Evolutionary conservation across 35 echinoderm and acorn worm genomes (phyloP).

Genomic region (Anneissia japonica): DNA sequence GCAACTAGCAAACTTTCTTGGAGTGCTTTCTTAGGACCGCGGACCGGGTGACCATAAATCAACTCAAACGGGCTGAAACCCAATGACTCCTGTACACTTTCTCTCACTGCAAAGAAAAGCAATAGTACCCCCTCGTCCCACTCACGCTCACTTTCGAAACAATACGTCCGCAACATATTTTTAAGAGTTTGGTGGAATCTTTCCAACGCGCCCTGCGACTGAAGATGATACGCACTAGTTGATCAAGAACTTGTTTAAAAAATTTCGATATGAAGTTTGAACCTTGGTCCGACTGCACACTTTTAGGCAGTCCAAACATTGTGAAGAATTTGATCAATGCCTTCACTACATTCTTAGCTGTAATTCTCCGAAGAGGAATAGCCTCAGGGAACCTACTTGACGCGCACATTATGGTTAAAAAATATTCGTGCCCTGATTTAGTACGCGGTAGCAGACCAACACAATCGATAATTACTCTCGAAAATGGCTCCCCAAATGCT

Average conservation of each 20-base stretch:
- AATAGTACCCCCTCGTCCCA: no score
- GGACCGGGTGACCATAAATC: no score
- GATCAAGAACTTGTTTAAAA: no score
- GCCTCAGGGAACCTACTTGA: not conserved
- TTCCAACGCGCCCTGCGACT: no score
- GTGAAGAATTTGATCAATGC: conserved; percentile 10
- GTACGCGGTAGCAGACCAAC: not conserved
- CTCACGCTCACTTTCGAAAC: no score
- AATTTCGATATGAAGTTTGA: conserved; percentile 57
- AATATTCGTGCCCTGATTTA: conserved; percentile 1
- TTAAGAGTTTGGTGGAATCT: no score
- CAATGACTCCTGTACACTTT: no score
- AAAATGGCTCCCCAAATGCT: conserved; percentile 24
- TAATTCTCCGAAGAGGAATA: conserved; percentile 25
- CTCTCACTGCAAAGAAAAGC: no score
- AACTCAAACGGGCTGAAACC: conserved; percentile 19
- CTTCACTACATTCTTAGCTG: conserved; percentile 15
- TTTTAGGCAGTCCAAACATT: not conserved
- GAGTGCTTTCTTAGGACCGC: no score
- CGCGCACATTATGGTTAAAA: conserved; percentile 1
- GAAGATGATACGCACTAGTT: no score
- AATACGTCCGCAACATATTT: no score
- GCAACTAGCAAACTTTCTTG: conserved; percentile 23
- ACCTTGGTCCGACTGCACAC: conserved; percentile 25
- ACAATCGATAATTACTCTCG: conserved; percentile 5